Evolutionary conservation across 2,113 vertebrate genomes (phyloP).

Genomic region (Cyanoderma ruficeps): DNA sequence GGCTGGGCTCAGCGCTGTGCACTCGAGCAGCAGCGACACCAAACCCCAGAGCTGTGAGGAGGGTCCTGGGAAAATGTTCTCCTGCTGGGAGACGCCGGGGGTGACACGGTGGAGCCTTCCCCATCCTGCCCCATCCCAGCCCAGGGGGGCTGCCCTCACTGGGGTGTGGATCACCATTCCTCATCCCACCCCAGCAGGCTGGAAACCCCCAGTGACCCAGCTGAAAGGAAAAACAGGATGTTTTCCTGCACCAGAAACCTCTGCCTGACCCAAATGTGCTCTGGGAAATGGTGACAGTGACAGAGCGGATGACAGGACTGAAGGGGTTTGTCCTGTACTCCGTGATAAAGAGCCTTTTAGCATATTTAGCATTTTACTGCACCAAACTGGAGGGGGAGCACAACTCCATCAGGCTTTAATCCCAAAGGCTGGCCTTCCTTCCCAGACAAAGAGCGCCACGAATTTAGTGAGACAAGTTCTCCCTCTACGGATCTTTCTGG

Average conservation of each 20-base stretch:
- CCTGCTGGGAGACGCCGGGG: fast-evolving
- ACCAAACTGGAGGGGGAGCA: background rate
- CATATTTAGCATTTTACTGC: background rate
- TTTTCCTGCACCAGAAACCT: background rate
- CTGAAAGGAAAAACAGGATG: background rate
- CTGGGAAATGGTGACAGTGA: background rate
- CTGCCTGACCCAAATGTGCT: background rate
- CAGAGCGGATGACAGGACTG: background rate
- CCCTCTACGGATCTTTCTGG: background rate
- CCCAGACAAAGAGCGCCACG: background rate
- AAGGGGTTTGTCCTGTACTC: background rate
- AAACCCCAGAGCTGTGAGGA: background rate
- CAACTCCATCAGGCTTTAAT: background rate
- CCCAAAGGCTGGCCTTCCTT: background rate
- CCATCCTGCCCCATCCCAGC: background rate
- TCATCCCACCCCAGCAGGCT: background rate
- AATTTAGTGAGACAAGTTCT: background rate
- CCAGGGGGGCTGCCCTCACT: background rate
- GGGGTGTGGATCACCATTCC: background rate
- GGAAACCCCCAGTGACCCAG: background rate
- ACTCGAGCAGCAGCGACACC: background rate
- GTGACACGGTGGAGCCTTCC: fast-evolving
- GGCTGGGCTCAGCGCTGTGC: background rate
- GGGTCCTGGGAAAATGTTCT: fast-evolving
- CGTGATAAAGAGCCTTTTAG: background rate